Evolutionary conservation across 1,140 invertebrate genomes (phyloP).

Genomic region (Lasioglossum albipes): DNA sequence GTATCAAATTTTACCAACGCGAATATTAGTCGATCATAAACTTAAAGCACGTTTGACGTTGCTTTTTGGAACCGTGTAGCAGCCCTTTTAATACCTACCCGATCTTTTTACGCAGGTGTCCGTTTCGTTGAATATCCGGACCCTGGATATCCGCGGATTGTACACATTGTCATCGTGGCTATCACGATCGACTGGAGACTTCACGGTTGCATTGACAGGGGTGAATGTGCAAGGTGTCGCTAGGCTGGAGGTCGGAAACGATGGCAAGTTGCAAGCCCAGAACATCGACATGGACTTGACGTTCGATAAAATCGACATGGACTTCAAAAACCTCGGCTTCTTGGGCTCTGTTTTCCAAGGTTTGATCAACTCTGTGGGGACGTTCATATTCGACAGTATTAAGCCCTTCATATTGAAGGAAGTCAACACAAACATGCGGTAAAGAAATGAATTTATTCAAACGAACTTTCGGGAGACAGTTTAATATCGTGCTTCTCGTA

Average conservation of each 20-base stretch:
- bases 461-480: too few species aligned
- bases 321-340: constrained; percentile 90
- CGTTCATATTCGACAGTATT: constrained; percentile 91
- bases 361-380: constrained; percentile 88
- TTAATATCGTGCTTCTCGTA: too few species aligned
- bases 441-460: too few species aligned
- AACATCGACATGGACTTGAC: constrained; percentile 89
- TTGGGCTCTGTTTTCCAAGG: constrained; percentile 88
- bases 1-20: too few species aligned
- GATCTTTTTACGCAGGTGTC: constrained; percentile 80
- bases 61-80: too few species aligned
- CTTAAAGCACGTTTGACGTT: too few species aligned
- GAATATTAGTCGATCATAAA: too few species aligned
- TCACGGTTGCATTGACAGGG: constrained; percentile 86
- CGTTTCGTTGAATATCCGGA: constrained; percentile 84
- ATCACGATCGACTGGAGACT: constrained; percentile 86
- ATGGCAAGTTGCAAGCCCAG: constrained; percentile 88
- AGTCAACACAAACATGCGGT: constrained; percentile 84
- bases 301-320: constrained; percentile 88
- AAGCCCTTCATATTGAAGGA: constrained; percentile 90
- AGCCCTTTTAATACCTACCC: too few species aligned
- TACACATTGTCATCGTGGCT: constrained; percentile 87
- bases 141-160: constrained; percentile 86
- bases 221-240: constrained; percentile 85
- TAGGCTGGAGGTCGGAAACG: constrained; percentile 84